Evolutionary conservation across 2,797 vertebrate species (phyloP), one percentile per base, ranked within the genome.

Genomic region (Chromis chromis): DNA sequence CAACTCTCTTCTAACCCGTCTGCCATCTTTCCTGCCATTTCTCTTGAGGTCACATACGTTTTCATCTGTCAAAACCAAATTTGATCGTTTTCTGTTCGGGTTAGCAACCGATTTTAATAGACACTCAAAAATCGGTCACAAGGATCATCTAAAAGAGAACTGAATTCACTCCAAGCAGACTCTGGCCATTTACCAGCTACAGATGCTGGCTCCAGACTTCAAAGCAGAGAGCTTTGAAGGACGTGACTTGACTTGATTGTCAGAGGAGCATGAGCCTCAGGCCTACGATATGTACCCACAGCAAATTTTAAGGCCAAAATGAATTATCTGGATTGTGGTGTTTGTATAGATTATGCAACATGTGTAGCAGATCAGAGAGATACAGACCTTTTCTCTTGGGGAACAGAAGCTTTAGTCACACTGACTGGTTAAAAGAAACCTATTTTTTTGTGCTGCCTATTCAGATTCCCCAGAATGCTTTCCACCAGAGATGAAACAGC

Each of bases 101-200:
- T 46, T 54, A 10, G 70, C 56, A 70, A 60, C 12, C 17, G 11
- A 13, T 78, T 82, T 78, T 56, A 60, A 68, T 65, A 56, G 52
- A 33, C 42, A 50, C 46, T 73, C 50, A 65, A 84, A 86, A 52
- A 57, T 39, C 79, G 82, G 80, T 87, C 79, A 79, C 73, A 66
- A 79, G 79, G 36, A 71, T 70, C 3, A 7, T 59, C 48, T 61
- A 6, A 60, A 70, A 49, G 40, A 69, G 54, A 22, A 59, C 71
- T 61, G 53, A 44, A 64, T 76, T 79, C 21, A 11, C 3, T 28
- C 21, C 1, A 52, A 72, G 60, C 1, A 13, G 62, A 79, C 65
- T 62, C 50, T 14, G 21, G 4, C 6, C 11, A 63, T 71, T 79
- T 42, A 54, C 49, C 65, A 54, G 19, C 25, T 42, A 53, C 49